Percentiles rank a stretch among this genome's conserved stretches.
These are phyloP conservation scores for Spermophilus dauricus DNA, from an alignment of 2,113 vertebrate species.

Conservation along the genomic window DNA sequence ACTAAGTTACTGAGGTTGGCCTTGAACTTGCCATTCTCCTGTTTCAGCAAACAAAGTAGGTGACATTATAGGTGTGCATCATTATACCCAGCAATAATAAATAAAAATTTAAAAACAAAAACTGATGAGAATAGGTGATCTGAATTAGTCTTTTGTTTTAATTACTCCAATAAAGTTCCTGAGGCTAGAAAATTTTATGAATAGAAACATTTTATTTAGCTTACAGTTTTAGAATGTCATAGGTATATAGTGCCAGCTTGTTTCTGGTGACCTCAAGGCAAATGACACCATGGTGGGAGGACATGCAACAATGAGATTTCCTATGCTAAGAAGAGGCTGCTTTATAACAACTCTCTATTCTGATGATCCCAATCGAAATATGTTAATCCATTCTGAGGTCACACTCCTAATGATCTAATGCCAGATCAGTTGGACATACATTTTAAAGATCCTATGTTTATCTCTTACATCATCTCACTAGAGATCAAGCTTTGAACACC, in stretches of 20 bases:
- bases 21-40: too few species aligned
- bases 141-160: background rate
- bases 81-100: background rate
- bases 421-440: too few species aligned
- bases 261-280: too few species aligned
- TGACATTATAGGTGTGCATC: too few species aligned
- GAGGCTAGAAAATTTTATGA: background rate
- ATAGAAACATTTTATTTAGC: background rate
- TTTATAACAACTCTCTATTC: background rate
- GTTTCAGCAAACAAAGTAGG: too few species aligned
- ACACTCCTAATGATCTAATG: background rate
- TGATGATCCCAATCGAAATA: background rate
- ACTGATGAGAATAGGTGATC: background rate
- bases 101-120: background rate
- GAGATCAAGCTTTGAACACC: background rate
- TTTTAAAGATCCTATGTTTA: background rate
- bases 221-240: background rate
- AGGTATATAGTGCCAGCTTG: background rate
- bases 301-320: background rate
- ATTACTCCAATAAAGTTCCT: background rate
- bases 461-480: background rate
- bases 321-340: background rate
- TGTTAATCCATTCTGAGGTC: background rate
- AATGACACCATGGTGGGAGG: too few species aligned
- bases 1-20: too few species aligned